Conservation (phyloP, 30 jellyfish, hydroid and myxozoan genomes). For the Hydractinia symbiolongicarpus region DNA sequence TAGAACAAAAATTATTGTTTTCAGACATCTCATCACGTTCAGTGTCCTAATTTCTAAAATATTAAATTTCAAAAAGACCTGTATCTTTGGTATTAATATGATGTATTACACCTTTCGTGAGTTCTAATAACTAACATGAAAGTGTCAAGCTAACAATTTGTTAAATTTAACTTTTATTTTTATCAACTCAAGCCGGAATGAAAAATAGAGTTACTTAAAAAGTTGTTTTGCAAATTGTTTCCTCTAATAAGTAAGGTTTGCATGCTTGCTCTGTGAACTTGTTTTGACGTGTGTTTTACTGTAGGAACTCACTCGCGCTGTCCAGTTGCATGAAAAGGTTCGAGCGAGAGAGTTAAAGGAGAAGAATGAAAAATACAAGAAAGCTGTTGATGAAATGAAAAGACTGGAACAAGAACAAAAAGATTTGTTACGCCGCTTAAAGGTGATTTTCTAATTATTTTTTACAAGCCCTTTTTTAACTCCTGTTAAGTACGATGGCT, state of each 20-base stretch:
- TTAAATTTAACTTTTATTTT: too few relatives aligned
- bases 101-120: too few relatives aligned
- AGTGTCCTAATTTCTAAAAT: too few relatives aligned
- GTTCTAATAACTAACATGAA: too few relatives aligned
- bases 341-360: conserved; percentile 70
- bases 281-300: neutral
- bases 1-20: too few relatives aligned
- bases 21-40: too few relatives aligned
- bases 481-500: neutral
- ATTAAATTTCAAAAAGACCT: too few relatives aligned
- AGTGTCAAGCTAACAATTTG: too few relatives aligned
- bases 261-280: too few relatives aligned
- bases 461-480: neutral
- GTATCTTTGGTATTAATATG: too few relatives aligned
- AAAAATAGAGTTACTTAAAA: neutral
- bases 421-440: conserved; percentile 46
- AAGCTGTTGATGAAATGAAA: conserved; percentile 68
- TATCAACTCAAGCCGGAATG: too few relatives aligned
- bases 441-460: conserved; percentile 33
- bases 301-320: conserved; percentile 70
- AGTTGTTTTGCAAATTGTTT: neutral
- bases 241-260: neutral
- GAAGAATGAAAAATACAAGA: conserved; percentile 62
- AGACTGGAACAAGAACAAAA: conserved; percentile 46
- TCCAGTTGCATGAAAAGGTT: conserved; percentile 53